Evolutionary conservation across 2,797 vertebrate species (phyloP).

Genomic region (Poeciliopsis turneri): DNA sequence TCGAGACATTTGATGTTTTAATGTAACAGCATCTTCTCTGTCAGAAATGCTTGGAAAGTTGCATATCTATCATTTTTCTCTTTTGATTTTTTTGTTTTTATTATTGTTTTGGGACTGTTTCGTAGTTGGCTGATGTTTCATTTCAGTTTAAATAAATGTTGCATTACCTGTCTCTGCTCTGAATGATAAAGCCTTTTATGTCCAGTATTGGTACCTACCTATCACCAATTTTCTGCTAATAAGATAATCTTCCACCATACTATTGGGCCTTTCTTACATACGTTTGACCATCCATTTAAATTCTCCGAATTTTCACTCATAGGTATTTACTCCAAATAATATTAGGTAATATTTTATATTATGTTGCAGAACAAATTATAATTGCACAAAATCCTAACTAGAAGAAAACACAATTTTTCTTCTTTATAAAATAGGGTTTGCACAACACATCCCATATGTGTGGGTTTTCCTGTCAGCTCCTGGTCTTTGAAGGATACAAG

Average conservation of each 20-base stretch:
- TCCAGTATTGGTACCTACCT: background rate
- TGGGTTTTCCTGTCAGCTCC: conserved; percentile 33
- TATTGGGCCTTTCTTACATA: background rate
- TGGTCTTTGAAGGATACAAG: conserved; percentile 42
- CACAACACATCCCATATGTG: conserved; percentile 17
- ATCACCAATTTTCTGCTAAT: background rate
- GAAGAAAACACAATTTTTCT: background rate
- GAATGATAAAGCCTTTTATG: background rate
- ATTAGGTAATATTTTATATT: background rate
- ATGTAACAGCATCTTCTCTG: background rate
- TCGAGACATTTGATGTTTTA: background rate
- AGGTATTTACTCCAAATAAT: background rate
- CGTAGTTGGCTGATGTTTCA: background rate
- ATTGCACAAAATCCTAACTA: background rate
- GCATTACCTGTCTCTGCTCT: background rate
- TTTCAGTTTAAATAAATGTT: background rate
- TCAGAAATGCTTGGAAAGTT: background rate
- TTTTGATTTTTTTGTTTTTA: background rate
- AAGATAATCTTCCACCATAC: background rate
- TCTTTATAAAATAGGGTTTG: background rate
- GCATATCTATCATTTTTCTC: background rate
- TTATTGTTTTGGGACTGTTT: background rate
- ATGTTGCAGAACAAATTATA: background rate
- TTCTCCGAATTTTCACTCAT: background rate
- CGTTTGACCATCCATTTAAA: background rate